Conservation (phyloP, 2,888 invertebrate genomes). For the Spodoptera littoralis region DNA sequence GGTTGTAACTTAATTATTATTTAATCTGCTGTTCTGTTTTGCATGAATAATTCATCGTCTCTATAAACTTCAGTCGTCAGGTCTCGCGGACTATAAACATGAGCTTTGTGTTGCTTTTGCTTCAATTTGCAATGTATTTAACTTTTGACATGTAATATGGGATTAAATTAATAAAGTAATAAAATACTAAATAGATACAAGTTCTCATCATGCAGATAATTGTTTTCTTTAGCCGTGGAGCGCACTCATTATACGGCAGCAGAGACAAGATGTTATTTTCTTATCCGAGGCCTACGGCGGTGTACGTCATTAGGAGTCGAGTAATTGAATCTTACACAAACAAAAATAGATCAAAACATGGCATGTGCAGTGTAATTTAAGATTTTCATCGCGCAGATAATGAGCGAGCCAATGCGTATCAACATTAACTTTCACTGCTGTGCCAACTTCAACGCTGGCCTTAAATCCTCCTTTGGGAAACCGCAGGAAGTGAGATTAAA, state of each 20-base stretch:
- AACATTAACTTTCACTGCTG: constrained; percentile 85
- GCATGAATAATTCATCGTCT: constrained; percentile 10
- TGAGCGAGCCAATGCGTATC: constrained; percentile 80
- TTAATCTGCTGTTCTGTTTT: constrained; percentile 31
- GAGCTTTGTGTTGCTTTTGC: constrained; percentile 37
- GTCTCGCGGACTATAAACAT: constrained; percentile 10
- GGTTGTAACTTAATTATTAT: constrained; percentile 38
- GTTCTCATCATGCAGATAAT: constrained; percentile 58
- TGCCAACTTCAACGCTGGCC: constrained; percentile 74
- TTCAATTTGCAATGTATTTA: constrained; percentile 31
- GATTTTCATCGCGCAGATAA: constrained; percentile 83
- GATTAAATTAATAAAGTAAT: constrained; percentile 43
- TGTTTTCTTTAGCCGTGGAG: constrained; percentile 63
- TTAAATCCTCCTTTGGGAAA: constrained; percentile 82
- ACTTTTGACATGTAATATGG: constrained; percentile 44
- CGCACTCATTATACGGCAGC: constrained; percentile 67
- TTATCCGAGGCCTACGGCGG: constrained; percentile 69
- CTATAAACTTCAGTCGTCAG: constrained; percentile 15
- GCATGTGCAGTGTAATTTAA: constrained; percentile 83
- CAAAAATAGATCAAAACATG: constrained; percentile 78
- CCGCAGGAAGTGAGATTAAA: constrained; percentile 79
- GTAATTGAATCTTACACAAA: constrained; percentile 84
- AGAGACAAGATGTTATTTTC: constrained; percentile 71
- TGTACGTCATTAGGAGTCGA: constrained; percentile 71
- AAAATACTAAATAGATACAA: constrained; percentile 44